A percentile compares a stretch with the other conserved stretches of the same genome.
Conservation (phyloP, 2,797 vertebrate genomes). For the Pelobates cultripes region DNA sequence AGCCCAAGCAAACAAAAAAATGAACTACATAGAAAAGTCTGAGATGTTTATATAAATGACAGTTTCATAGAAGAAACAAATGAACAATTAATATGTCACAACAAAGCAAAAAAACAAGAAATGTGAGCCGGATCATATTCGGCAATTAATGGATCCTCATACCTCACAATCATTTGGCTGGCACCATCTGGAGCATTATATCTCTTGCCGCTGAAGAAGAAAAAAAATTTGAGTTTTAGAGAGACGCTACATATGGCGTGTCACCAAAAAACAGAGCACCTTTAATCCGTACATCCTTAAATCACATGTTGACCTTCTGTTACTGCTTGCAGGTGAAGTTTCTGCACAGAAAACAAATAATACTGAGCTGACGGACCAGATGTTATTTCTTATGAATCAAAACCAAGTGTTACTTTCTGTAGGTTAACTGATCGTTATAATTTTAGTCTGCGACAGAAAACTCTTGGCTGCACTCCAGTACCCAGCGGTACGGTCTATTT, state of each 20-base stretch:
- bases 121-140: not conserved
- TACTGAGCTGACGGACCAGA: slow-evolving; percentile 9
- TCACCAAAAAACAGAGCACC: slow-evolving; percentile 8
- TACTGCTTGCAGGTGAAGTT: slow-evolving; percentile 27
- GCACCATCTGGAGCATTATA: slow-evolving; percentile 27
- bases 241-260: slow-evolving; percentile 26
- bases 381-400: slow-evolving; percentile 33
- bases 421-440: slow-evolving; percentile 16
- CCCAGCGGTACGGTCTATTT: not conserved
- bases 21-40: too few species aligned
- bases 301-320: slow-evolving; percentile 40
- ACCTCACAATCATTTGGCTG: not conserved
- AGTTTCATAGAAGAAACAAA: not conserved
- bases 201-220: slow-evolving; percentile 16
- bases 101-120: slow-evolving; percentile 14
- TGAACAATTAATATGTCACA: slow-evolving; percentile 21
- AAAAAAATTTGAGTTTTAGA: slow-evolving; percentile 28
- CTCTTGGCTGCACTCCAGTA: not conserved
- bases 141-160: slow-evolving; percentile 9
- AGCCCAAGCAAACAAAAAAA: too few species aligned
- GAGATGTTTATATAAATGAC: not conserved
- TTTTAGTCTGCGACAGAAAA: not conserved
- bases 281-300: slow-evolving; percentile 20
- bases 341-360: slow-evolving; percentile 21
- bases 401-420: slow-evolving; percentile 1